phyloP scores from a whole-genome alignment of 35 echinoderm and acorn worm genomes.

The Holothuria glaberrima region DNA sequence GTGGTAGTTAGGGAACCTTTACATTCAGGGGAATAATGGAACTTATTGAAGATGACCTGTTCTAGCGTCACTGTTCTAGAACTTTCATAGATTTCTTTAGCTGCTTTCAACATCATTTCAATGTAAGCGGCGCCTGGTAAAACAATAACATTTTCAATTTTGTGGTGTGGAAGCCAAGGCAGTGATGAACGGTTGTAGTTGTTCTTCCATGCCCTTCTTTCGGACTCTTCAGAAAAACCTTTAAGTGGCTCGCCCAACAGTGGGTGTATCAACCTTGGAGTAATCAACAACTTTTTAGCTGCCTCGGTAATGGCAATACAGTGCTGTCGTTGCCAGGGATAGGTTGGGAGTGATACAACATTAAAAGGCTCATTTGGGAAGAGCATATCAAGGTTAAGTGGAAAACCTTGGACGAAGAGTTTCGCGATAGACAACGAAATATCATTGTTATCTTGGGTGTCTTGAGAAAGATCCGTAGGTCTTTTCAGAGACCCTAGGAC shows the following conservation, averaged over 20 bases:
- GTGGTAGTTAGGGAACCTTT: background rate
- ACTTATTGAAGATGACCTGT: constrained; percentile 7
- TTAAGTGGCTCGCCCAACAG: constrained; percentile 41
- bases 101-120: constrained; percentile 32
- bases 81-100: background rate
- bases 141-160: constrained; percentile 18
- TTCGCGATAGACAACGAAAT: constrained; percentile 41
- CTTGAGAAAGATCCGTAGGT: constrained; percentile 46
- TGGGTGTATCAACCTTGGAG: constrained; percentile 41
- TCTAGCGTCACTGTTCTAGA: background rate
- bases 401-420: constrained; percentile 51
- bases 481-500: constrained; percentile 40
- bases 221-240: background rate
- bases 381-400: constrained; percentile 20
- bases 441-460: constrained; percentile 45
- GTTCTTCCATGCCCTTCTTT: constrained; percentile 31
- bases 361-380: background rate
- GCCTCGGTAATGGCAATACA: constrained; percentile 8
- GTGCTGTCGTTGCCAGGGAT: constrained; percentile 63
- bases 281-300: constrained; percentile 21
- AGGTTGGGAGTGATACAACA: constrained; percentile 46
- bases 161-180: constrained; percentile 57
- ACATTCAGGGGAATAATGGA: constrained; percentile 37
- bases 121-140: constrained; percentile 51
- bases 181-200: background rate